phyloP scores from a whole-genome alignment of 2,888 invertebrate genomes.

The Dugesia japonica region DNA sequence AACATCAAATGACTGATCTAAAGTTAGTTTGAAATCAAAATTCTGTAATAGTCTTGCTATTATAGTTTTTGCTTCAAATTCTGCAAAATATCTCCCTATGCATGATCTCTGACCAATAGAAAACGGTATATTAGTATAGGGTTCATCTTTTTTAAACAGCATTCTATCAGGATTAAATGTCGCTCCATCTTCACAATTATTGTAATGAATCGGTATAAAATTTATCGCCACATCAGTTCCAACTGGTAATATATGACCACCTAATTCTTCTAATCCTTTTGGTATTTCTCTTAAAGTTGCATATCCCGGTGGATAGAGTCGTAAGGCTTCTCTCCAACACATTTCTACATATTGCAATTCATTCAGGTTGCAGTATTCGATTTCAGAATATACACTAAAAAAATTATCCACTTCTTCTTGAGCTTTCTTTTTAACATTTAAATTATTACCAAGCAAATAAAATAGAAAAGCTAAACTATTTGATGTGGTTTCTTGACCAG shows the following conservation, averaged over 20 bases:
- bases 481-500: slow-evolving; percentile 37
- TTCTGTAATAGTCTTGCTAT: slow-evolving; percentile 33
- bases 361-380: slow-evolving; percentile 32
- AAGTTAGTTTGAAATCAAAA: not conserved
- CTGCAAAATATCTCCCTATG: slow-evolving; percentile 28
- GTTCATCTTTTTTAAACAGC: not conserved
- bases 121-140: slow-evolving; percentile 11
- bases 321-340: slow-evolving; percentile 35
- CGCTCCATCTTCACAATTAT: not conserved
- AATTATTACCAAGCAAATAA: slow-evolving; percentile 35
- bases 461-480: slow-evolving; percentile 35
- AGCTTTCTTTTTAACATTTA: slow-evolving; percentile 33
- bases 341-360: slow-evolving; percentile 33
- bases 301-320: slow-evolving; percentile 35
- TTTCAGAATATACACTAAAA: slow-evolving; percentile 27
- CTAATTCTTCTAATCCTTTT: slow-evolving; percentile 22
- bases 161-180: slow-evolving; percentile 17
- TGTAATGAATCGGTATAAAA: slow-evolving; percentile 21
- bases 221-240: slow-evolving; percentile 26
- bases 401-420: slow-evolving; percentile 35
- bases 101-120: slow-evolving; percentile 24
- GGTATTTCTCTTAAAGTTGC: slow-evolving; percentile 32
- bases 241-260: not conserved
- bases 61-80: slow-evolving; percentile 35
- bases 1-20: not conserved